Evolutionary conservation across 2,113 vertebrate genomes (phyloP).

Genomic region (Petrocephalus microphthalmus): DNA sequence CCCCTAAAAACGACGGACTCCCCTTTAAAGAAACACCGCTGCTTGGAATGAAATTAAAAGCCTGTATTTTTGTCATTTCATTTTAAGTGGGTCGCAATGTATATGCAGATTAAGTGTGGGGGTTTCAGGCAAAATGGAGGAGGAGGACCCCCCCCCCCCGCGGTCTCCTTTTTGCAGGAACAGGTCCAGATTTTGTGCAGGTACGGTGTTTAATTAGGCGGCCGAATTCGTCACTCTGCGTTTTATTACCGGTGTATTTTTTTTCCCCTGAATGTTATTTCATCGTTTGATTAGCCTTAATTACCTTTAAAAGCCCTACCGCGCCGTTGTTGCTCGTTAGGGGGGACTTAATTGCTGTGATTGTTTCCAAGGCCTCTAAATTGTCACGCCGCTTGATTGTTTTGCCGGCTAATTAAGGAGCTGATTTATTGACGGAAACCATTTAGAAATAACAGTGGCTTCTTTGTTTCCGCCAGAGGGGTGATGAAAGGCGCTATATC

Average conservation of each 20-base stretch:
- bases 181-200: not conserved
- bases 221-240: not conserved
- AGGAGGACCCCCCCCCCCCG: not conserved
- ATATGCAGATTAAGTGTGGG: slow-evolving; percentile 7
- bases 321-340: slow-evolving; percentile 36
- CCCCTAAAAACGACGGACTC: slow-evolving; percentile 50
- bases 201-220: not conserved
- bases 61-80: slow-evolving; percentile 36
- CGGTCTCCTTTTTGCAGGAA: not conserved
- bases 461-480: not conserved
- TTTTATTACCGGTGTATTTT: slow-evolving; percentile 7
- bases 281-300: slow-evolving; percentile 30
- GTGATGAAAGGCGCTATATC: not conserved
- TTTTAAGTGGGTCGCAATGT: slow-evolving; percentile 39
- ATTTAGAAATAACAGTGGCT: slow-evolving; percentile 32
- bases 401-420: slow-evolving; percentile 48
- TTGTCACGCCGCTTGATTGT: slow-evolving; percentile 43
- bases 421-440: slow-evolving; percentile 39
- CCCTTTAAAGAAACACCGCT: slow-evolving; percentile 45
- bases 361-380: slow-evolving; percentile 28
- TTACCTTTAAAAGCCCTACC: slow-evolving; percentile 33
- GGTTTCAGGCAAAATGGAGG: not conserved
- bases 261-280: not conserved
- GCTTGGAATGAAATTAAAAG: slow-evolving; percentile 33
- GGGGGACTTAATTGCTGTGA: slow-evolving; percentile 13